phyloP scores from a whole-genome alignment of 2,888 invertebrate species.

The Helleia helle region DNA sequence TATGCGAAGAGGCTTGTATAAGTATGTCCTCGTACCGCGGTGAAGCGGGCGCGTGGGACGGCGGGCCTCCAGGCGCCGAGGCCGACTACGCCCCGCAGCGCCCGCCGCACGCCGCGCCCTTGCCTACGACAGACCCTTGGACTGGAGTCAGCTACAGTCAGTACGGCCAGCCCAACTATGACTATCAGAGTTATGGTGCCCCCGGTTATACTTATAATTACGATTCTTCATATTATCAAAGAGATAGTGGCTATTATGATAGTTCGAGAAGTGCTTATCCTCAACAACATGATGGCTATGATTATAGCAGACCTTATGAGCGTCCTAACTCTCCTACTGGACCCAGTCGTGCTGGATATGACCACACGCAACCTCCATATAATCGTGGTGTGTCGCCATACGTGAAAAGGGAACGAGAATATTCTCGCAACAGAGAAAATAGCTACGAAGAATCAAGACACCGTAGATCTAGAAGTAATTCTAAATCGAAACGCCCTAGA shows the following conservation, averaged over 20 bases:
- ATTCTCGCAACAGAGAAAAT: slow-evolving; percentile 41
- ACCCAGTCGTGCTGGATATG: slow-evolving; percentile 25
- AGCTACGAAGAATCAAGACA: slow-evolving; percentile 34
- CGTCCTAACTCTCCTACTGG: slow-evolving; percentile 30
- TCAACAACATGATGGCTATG: slow-evolving; percentile 25
- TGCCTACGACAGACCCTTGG: slow-evolving; percentile 63
- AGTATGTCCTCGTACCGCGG: slow-evolving; percentile 66
- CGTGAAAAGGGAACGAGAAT: slow-evolving; percentile 33
- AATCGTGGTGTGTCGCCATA: slow-evolving; percentile 50
- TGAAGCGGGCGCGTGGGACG: slow-evolving; percentile 59
- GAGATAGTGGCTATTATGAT: slow-evolving; percentile 37
- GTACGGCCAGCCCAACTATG: slow-evolving; percentile 48
- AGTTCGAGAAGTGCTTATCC: slow-evolving; percentile 28
- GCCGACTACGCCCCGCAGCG: slow-evolving; percentile 60
- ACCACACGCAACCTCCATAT: slow-evolving; percentile 31
- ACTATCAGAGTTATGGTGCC: slow-evolving; percentile 45
- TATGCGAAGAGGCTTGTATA: slow-evolving; percentile 60
- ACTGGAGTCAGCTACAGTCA: slow-evolving; percentile 61
- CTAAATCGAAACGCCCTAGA: slow-evolving; percentile 37
- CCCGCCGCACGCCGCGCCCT: slow-evolving; percentile 40
- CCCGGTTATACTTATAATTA: slow-evolving; percentile 40
- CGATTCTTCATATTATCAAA: slow-evolving; percentile 46
- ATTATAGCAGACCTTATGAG: slow-evolving; percentile 27
- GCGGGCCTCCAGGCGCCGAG: slow-evolving; percentile 71
- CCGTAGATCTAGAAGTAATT: slow-evolving; percentile 39